Conservation (phyloP, 1,140 invertebrate genomes). For the Lasaia peninsularis region DNA sequence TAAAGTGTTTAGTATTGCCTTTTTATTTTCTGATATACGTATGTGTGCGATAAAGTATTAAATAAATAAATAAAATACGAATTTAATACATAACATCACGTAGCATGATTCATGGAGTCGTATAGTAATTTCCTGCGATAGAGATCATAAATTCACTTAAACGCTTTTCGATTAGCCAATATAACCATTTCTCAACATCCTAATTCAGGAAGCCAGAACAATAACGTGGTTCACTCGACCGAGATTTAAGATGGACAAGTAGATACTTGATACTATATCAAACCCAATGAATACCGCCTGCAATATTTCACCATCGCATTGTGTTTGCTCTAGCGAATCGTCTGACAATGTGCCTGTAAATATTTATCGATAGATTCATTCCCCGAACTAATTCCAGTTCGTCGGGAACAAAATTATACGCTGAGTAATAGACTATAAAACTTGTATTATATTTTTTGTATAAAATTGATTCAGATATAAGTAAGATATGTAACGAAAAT, state of each 20-base stretch:
- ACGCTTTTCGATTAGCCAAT: constrained; percentile 4
- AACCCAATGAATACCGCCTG: constrained; percentile 47
- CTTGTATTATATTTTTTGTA: no score
- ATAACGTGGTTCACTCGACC: constrained; percentile 18
- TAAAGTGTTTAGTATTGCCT: no score
- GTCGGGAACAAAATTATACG: constrained; percentile 56
- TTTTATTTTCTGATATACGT: no score
- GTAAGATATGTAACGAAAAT: no score
- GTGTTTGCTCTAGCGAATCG: constrained; percentile 54
- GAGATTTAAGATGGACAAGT: constrained; percentile 21
- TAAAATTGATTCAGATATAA: no score
- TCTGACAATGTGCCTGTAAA: constrained; percentile 60
- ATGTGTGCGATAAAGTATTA: no score
- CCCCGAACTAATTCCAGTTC: constrained; percentile 38
- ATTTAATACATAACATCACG: background rate
- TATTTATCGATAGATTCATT: constrained; percentile 70
- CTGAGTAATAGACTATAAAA: constrained; percentile 44
- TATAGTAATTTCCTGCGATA: background rate
- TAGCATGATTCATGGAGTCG: background rate
- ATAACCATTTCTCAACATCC: constrained; percentile 10
- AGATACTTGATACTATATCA: constrained; percentile 30
- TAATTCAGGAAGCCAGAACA: constrained; percentile 21
- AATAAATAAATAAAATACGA: no score
- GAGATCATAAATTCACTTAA: background rate
- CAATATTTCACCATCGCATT: constrained; percentile 57